Evolutionary conservation across 1,140 invertebrate species (phyloP), one percentile per base, ranked within the genome.

Genomic region (Araneus ventricosus): DNA sequence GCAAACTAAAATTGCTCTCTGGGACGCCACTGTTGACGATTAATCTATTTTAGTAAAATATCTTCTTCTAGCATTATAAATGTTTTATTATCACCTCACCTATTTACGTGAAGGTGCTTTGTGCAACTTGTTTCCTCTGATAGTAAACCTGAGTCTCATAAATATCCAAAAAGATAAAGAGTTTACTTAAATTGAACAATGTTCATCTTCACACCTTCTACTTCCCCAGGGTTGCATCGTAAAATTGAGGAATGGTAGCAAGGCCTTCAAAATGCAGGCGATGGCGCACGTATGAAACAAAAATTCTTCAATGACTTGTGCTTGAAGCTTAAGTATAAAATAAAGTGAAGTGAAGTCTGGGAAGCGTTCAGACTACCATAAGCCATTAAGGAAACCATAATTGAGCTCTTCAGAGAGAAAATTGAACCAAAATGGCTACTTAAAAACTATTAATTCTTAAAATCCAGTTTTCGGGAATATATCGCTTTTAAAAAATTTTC

Each of bases 151-250:
- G 34, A 37, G 70, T 37, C 7, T 14, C 70, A 37, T 37, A 34
- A 75, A 75, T 75, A 75, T 75, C 34, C 30, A 75, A 75, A 75
- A 75, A 10, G 70, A 75, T 75, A 75, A 75, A 34, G 34, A 75
- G 70, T 75, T 75, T 37, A 37, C 70, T 75, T 34, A 34, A 17
- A 37, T 37, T 20, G 20, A 37, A 7, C 70, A 75, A 37, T 30
- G 34, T 34, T 34, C 34, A 17, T 75, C 70, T 34, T 75, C 70
- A 0, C 4, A 4, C 70, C 37, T 75, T 34, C 70, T 6, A 22
- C 70, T 6, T 75, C 70, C 34, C 70, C 5, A 22, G 70, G 70
- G 70, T 7, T 75, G 10, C 30, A 37, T 75, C 70, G 30, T 75
- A 75, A 75, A 70, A 34, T 20, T 37, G 30, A 2, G 37, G 22